Conservation (phyloP, 2,888 invertebrate genomes). For the Atethmia centrago region DNA sequence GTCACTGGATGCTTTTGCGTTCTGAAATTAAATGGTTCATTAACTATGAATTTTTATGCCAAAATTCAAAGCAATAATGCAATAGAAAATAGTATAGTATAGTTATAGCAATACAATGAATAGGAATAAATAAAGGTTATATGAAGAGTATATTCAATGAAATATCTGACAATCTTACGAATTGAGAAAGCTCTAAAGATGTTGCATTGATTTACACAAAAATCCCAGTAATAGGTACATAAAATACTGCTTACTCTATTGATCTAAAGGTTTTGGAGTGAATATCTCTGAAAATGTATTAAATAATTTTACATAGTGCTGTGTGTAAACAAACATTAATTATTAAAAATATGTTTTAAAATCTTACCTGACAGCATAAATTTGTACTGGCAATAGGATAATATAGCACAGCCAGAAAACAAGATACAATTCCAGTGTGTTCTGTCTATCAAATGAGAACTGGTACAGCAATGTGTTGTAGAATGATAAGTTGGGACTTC, state of each 20-base stretch:
- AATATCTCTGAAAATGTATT: slow-evolving; percentile 58
- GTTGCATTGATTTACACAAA: slow-evolving; percentile 40
- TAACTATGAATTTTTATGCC: slow-evolving; percentile 12
- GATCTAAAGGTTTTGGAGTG: slow-evolving; percentile 50
- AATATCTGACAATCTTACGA: slow-evolving; percentile 5
- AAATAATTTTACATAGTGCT: slow-evolving; percentile 40
- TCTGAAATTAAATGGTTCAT: slow-evolving; percentile 76
- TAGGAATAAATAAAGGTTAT: slow-evolving; percentile 13
- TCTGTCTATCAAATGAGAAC: slow-evolving; percentile 98
- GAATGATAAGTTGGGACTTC: slow-evolving; percentile 96
- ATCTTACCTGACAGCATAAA: slow-evolving; percentile 94
- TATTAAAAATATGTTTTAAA: slow-evolving; percentile 13
- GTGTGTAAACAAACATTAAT: slow-evolving; percentile 12
- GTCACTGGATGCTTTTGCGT: slow-evolving; percentile 98
- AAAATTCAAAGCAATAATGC: slow-evolving; percentile 33
- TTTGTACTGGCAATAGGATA: slow-evolving; percentile 96
- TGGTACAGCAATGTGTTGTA: slow-evolving; percentile 97
- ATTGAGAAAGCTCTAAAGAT: slow-evolving; percentile 40
- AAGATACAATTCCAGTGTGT: slow-evolving; percentile 97
- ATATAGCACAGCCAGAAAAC: slow-evolving; percentile 96
- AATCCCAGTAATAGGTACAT: slow-evolving; percentile 36
- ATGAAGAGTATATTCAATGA: slow-evolving; percentile 34
- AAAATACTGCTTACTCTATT: slow-evolving; percentile 57
- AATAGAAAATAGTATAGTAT: slow-evolving; percentile 16
- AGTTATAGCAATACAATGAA: slow-evolving; percentile 38